Evolutionary conservation across 2,113 vertebrate species (phyloP), one percentile per base, ranked within the genome.

Genomic region (Camelus bactrianus): DNA sequence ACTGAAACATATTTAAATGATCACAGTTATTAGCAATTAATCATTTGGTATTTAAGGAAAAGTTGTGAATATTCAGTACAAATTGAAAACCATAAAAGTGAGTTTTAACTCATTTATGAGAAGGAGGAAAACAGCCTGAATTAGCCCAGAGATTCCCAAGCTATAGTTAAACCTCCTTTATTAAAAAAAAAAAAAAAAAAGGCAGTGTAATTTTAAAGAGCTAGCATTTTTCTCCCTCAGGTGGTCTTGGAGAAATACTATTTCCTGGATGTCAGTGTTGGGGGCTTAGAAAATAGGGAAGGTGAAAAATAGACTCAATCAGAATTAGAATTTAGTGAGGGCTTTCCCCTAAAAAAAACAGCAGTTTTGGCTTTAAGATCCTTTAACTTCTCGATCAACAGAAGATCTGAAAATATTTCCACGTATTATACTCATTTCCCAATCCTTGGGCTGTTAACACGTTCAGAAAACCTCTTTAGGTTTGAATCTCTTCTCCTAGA

Each of bases 1-100:
- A 94, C 67, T 77, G 94, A 95, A 96, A 85, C 85, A 89, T 96
- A 92, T 96, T 96, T 92, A 93, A 82, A 46, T 96, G 77, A 95
- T 96, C 12, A 0, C 79, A 70, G 38, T 93, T 94, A 97, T 82
- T 93, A 91, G 50, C 85, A 89, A 95, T 97, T 96, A 97, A 95
- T 97, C 95, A 96, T 88, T 89, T 93, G 82, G 58, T 92, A 87
- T 91, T 98, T 97, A 97, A 97, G 75, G 60, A 50, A 81, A 80
- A 80, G 67, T 83, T 90, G 67, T 90, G 86, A 91, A 80, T 91
- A 85, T 48, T 81, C 77, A 72, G 52, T 83, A 48, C 70, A 69
- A 96, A 89, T 85, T 96, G 80, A 54, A 96, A 96, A 52, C 58
- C 46, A 22, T n/a, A 17, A 81, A 93, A 91, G 42, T 95, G 38